A percentile compares a stretch with the other conserved stretches of the same genome.
These are phyloP conservation scores for Montifringilla adamsi DNA, from an alignment of 2,113 vertebrate species.

Conservation along the genomic window DNA sequence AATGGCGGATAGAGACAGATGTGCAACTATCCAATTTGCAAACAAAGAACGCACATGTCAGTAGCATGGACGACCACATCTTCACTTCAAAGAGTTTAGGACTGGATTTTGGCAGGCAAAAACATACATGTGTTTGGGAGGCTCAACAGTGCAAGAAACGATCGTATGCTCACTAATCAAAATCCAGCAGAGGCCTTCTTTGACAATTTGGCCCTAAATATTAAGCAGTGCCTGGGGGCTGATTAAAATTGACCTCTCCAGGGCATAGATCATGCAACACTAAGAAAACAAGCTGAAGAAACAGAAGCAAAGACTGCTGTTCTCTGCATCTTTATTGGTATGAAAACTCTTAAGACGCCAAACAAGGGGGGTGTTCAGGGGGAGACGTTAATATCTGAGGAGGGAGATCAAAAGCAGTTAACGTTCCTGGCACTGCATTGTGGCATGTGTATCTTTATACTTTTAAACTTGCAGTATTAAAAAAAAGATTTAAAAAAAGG, in stretches of 20 bases:
- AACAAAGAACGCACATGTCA: conserved; percentile 27
- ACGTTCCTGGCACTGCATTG: conserved; percentile 71
- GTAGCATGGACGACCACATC: background rate
- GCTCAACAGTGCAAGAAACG: conserved; percentile 23
- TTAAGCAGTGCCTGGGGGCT: conserved; percentile 65
- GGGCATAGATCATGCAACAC: conserved; percentile 68
- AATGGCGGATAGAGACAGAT: conserved; percentile 28
- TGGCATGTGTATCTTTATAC: conserved; percentile 74
- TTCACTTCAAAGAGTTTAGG: conserved; percentile 57
- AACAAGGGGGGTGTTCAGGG: conserved; percentile 54
- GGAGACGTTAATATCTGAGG: conserved; percentile 76
- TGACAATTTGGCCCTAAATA: conserved; percentile 56
- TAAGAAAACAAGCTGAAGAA: conserved; percentile 70
- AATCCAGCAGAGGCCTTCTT: conserved; percentile 29
- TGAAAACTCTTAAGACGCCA: conserved; percentile 70
- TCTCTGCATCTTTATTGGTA: conserved; percentile 72
- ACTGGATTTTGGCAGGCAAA: conserved; percentile 51
- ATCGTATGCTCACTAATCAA: conserved; percentile 23
- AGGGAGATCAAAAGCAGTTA: conserved; percentile 79
- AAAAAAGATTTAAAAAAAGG: background rate
- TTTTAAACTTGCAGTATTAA: conserved; percentile 70
- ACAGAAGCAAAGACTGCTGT: conserved; percentile 66
- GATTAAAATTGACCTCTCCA: conserved; percentile 72
- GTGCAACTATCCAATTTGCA: conserved; percentile 18
- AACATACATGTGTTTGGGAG: conserved; percentile 53